Percentiles rank a stretch among this genome's conserved stretches.
Evolutionary conservation across 1,140 invertebrate genomes (phyloP).

Genomic region (Wasmannia auropunctata): DNA sequence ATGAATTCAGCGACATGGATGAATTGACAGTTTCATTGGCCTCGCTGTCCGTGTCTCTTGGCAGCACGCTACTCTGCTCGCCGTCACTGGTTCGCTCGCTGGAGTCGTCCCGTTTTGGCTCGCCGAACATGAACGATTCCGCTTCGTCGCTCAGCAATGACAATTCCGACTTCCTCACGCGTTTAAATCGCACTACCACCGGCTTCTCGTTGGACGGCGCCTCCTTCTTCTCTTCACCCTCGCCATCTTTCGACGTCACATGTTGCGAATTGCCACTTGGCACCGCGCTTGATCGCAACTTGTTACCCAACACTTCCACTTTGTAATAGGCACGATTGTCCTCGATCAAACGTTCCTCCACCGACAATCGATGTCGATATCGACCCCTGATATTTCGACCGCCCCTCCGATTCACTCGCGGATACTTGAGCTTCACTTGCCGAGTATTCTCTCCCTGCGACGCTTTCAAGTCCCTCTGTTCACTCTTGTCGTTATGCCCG

Average conservation of each 20-base stretch:
- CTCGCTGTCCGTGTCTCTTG: constrained; percentile 84
- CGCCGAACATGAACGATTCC: constrained; percentile 92
- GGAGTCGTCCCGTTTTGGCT: constrained; percentile 87
- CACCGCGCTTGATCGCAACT: constrained; percentile 87
- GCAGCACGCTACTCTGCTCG: constrained; percentile 81
- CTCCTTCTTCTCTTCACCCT: constrained; percentile 74
- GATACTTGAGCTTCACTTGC: constrained; percentile 46
- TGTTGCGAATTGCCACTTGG: constrained; percentile 71
- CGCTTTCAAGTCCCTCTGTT: constrained; percentile 40
- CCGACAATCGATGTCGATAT: constrained; percentile 85
- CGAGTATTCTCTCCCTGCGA: constrained; percentile 44
- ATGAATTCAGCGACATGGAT: constrained; percentile 69
- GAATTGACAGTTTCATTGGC: constrained; percentile 56
- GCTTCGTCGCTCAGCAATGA: constrained; percentile 92
- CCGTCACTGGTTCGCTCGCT: constrained; percentile 84
- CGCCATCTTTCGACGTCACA: constrained; percentile 69
- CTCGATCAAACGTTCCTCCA: constrained; percentile 86
- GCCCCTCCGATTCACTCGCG: constrained; percentile 72
- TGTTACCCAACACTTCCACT: constrained; percentile 90
- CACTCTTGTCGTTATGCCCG: constrained; percentile 53
- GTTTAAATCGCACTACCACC: constrained; percentile 90
- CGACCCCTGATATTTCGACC: constrained; percentile 75
- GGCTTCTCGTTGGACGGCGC: constrained; percentile 85
- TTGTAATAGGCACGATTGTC: constrained; percentile 90
- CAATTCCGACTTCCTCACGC: constrained; percentile 90